Base-by-base conservation (phyloP, 2,888 invertebrate genomes). In the Parascotia fuliginaria region DNA sequence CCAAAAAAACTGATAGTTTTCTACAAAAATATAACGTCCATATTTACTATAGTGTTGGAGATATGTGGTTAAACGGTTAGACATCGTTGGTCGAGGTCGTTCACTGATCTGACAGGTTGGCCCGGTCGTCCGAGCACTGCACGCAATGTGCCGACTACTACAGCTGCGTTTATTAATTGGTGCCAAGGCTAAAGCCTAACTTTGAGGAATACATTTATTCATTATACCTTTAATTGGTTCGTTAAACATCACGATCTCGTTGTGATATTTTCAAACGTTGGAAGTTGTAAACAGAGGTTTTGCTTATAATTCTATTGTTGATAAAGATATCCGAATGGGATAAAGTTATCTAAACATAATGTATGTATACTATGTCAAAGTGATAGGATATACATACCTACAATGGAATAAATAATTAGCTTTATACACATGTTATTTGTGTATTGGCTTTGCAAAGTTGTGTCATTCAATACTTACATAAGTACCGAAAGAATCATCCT, bases 1-100 rank as follows among this genome's bases (percentile, higher is more conserved):
- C 45, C 33, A 54, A 37, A 42, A 12, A 47, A 53, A 61, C 53
- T 48, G 40, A 47, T 45, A 58, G 55, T 66, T 63, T 45, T 39
- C 45, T 37, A 56, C 56, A 50, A 63, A 71, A 69, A 69, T 49
- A 64, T 63, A 75, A 72, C 76, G 77, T 76, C 77, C 67, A 70
- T 70, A 64, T 72, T 65, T 67, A 68, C 66, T 70, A 72, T 73
- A 78, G 80, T 79, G 80, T 79, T 77, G 71, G 70, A 74, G 72
- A 64, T 75, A 77, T 75, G 74, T 74, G 63, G 72, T 66, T 71
- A 53, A 60, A 61, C 65, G 58, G 66, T 72, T 73, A 75, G 79
- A 80, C 81, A 83, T 76, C 80, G 81, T n/a, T n/a, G n/a, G n/a
- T 78, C 86, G 87, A 88, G 90, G 89, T 84, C 87, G 85, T 84